A percentile compares a stretch with the other conserved stretches of the same genome.
Evolutionary conservation across 92 coral and sea anemone genomes (phyloP).

Genomic region (Blastomussa wellsi): DNA sequence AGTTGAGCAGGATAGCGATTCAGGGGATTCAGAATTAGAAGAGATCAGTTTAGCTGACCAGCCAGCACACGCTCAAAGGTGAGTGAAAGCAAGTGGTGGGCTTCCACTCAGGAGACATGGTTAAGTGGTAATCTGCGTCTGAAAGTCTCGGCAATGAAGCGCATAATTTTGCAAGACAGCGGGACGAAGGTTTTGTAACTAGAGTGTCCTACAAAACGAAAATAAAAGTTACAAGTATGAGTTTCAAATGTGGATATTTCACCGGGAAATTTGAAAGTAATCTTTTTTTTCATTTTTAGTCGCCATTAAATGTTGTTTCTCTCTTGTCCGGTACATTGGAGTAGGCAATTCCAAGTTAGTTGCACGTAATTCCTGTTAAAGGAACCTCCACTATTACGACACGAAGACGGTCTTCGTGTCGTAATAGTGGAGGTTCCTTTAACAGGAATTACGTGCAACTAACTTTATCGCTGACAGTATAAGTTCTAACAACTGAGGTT

Average conservation of each 20-base stretch:
- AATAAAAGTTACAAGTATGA: no score
- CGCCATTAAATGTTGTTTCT: no score
- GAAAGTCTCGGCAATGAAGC: not conserved
- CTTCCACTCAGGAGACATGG: not conserved
- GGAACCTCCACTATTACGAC: no score
- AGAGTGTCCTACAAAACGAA: no score
- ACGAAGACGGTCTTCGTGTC: no score
- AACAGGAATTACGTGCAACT: not conserved
- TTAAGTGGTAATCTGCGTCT: not conserved
- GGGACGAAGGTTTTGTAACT: no score
- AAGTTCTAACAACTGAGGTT: not conserved
- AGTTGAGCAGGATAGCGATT: constrained; percentile 49
- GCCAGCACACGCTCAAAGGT: constrained; percentile 54
- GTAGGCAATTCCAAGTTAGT: no score
- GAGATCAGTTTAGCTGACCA: constrained; percentile 77
- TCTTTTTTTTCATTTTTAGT: no score
- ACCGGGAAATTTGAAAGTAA: no score
- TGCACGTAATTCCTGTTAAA: no score
- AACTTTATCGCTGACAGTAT: not conserved
- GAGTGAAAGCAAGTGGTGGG: not conserved
- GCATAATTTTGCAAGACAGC: not conserved
- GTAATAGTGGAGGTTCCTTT: not conserved
- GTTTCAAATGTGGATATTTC: no score
- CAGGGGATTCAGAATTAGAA: constrained; percentile 88
- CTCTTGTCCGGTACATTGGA: no score